Evolutionary conservation across 1,140 invertebrate genomes (phyloP), one percentile per base, ranked within the genome.

Genomic region (Chironomus striatipennis): DNA sequence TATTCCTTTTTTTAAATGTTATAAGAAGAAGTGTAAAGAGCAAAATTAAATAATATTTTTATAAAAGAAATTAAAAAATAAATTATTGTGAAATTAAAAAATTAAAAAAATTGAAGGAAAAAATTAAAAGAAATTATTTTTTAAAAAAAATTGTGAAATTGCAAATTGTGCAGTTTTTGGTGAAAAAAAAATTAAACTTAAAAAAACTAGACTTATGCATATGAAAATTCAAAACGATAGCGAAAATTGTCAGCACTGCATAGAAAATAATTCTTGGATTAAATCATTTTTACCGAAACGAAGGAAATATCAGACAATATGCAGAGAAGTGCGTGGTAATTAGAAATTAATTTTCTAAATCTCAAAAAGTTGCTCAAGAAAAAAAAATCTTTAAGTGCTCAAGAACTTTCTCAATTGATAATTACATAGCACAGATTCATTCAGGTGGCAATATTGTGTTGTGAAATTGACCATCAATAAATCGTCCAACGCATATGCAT

Each of bases 241-340:
- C 24, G 47, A 57, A 57, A 57, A 57, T 57, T 57, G 47, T 57
- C 47, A 57, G 47, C 9, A 57, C 47, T 57, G 47, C 47, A 57
- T 57, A 57, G n/a, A 57, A 57, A 57, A 57, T 57, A n/a, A n/a
- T n/a, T 57, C 5, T 57, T 57, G 47, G 47, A 57, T 57, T 57
- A 57, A 57, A n/a, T n/a, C 47, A 57, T n/a, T 57, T 15, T 12
- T 57, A n/a, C n/a, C 47, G n/a, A 57, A 15, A n/a, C 47, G 47
- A 57, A 57, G 47, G 47, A 57, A 57, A 57, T n/a, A 12, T 57
- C 47, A n/a, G n/a, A n/a, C 47, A 57, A 57, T 57, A 57, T 57
- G 47, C 47, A 57, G 47, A 57, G 47, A 57, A 57, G 47, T 57
- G 9, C 47, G 47, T 57, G 47, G 47, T 57, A 15, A n/a, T 57